Conservation (phyloP, 2,113 vertebrate species). For the Pomatorhinus ruficollis region DNA sequence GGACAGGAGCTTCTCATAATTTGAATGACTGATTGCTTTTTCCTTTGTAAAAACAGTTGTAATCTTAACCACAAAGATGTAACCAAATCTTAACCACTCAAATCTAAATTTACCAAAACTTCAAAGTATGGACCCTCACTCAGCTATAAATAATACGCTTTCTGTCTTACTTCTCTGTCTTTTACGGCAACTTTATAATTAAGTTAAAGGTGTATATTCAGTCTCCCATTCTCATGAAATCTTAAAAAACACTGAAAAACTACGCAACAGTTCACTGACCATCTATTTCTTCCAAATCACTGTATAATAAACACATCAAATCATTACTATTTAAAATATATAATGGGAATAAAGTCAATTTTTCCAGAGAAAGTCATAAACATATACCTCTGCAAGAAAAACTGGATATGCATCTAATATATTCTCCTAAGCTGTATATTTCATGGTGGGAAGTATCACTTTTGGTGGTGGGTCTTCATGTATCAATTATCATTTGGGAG, state of each 20-base stretch:
- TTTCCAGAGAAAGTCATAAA: neutral
- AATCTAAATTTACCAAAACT: neutral
- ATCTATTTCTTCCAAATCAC: neutral
- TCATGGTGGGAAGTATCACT: neutral
- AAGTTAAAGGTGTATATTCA: neutral
- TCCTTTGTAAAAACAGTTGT: neutral
- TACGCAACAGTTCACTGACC: accelerated
- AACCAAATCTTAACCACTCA: neutral
- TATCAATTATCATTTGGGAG: neutral
- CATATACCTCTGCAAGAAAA: neutral
- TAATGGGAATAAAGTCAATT: neutral
- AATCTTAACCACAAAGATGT: neutral
- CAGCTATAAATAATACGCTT: neutral
- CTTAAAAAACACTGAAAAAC: neutral
- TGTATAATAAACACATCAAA: neutral
- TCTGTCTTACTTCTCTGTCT: neutral
- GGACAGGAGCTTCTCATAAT: neutral
- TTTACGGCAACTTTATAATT: neutral
- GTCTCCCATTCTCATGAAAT: neutral
- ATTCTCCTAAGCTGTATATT: neutral
- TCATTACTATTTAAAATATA: neutral
- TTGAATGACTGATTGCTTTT: neutral
- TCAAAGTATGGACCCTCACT: neutral
- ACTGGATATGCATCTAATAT: neutral
- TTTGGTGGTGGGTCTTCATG: neutral